Evolutionary conservation across 1,140 invertebrate genomes (phyloP).

Genomic region (Sinonovacula constricta): DNA sequence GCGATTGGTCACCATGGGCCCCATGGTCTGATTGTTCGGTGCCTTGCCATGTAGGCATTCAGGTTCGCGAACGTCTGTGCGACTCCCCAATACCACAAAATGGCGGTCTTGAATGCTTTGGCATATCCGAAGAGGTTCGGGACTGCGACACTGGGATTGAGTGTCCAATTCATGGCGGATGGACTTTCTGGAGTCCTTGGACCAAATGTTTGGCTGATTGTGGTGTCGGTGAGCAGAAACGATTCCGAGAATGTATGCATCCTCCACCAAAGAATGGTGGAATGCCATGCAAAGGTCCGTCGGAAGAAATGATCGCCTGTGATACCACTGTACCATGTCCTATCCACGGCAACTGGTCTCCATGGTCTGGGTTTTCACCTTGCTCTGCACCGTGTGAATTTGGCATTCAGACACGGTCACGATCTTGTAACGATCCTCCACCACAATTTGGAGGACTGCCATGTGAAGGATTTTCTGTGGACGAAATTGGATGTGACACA

Average conservation of each 20-base stretch:
- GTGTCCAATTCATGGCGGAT: slow-evolving; percentile 75
- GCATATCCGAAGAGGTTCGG: slow-evolving; percentile 43
- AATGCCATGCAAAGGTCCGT: slow-evolving; percentile 55
- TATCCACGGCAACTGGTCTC: slow-evolving; percentile 55
- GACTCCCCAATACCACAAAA: slow-evolving; percentile 64
- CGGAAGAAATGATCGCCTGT: slow-evolving; percentile 56
- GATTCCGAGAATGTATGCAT: slow-evolving; percentile 56
- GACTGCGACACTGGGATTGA: slow-evolving; percentile 52
- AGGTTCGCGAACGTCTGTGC: slow-evolving; percentile 63
- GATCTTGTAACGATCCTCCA: slow-evolving; percentile 83
- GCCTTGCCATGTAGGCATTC: slow-evolving; percentile 70
- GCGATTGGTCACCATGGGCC: slow-evolving; percentile 77
- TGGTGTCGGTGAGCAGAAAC: slow-evolving; percentile 47
- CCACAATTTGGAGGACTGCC: slow-evolving; percentile 82
- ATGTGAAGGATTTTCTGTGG: slow-evolving; percentile 81
- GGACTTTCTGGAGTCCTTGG: slow-evolving; percentile 60
- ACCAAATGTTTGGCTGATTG: slow-evolving; percentile 55
- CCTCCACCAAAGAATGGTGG: slow-evolving; percentile 67
- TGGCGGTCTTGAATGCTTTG: slow-evolving; percentile 63
- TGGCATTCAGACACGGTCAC: slow-evolving; percentile 70
- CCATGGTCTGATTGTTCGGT: slow-evolving; percentile 73
- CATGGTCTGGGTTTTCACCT: slow-evolving; percentile 48
- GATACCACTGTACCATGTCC: slow-evolving; percentile 24
- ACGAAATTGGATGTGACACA: slow-evolving; percentile 49
- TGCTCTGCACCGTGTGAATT: slow-evolving; percentile 52